Conservation (phyloP, 2,888 invertebrate genomes). For the Horisme vitalbata region DNA sequence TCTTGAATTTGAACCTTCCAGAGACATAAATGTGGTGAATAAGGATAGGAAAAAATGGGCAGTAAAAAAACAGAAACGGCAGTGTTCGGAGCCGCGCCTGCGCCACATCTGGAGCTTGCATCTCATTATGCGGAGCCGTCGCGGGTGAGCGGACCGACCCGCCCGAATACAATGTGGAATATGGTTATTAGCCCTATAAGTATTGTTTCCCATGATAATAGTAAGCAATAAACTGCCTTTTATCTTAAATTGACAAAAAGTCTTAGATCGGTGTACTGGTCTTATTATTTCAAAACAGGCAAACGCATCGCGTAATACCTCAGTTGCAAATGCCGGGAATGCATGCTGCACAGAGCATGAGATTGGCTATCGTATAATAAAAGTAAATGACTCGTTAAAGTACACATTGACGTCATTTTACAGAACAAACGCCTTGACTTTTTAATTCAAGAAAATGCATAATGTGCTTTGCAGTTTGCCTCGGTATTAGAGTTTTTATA, state of each 20-base stretch:
- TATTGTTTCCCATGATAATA: constrained; percentile 43
- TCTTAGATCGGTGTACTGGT: too few relatives aligned
- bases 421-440: not conserved
- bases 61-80: constrained; percentile 63
- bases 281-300: too few relatives aligned
- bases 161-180: constrained; percentile 53
- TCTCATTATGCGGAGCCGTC: constrained; percentile 75
- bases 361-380: constrained; percentile 10
- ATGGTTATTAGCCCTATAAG: constrained; percentile 43
- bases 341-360: constrained; percentile 19
- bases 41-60: constrained; percentile 43
- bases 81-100: constrained; percentile 70
- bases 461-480: constrained; percentile 14
- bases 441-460: constrained; percentile 8
- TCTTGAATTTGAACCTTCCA: constrained; percentile 13
- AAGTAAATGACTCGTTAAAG: constrained; percentile 10
- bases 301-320: too few relatives aligned
- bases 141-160: constrained; percentile 62
- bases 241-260: too few relatives aligned
- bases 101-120: constrained; percentile 79
- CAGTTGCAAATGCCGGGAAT: too few relatives aligned
- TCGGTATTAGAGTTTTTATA: constrained; percentile 18
- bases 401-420: constrained; percentile 9
- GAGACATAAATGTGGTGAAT: constrained; percentile 19
- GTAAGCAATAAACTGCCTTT: constrained; percentile 21